Conservation (phyloP, 2,113 vertebrate species). For the Oceanites oceanicus region DNA sequence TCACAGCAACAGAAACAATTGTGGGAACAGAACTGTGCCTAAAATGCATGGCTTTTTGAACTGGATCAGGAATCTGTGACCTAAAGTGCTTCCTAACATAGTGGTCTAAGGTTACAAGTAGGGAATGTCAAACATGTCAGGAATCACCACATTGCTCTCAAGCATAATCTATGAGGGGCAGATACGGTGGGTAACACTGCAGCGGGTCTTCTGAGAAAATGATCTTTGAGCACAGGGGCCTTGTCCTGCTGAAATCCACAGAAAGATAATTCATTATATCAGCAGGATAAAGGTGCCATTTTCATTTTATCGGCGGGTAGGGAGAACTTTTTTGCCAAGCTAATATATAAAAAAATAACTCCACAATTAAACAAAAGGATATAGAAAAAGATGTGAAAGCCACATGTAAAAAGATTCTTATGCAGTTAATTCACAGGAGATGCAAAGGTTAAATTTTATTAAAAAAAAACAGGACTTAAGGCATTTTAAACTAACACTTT, state of each 20-base stretch:
- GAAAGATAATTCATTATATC: neutral
- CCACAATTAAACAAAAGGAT: neutral
- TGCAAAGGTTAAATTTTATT: neutral
- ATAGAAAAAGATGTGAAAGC: neutral
- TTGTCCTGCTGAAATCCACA: neutral
- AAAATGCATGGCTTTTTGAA: neutral
- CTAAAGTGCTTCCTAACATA: constrained; percentile 10
- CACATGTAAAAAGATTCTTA: neutral
- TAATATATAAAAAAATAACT: neutral
- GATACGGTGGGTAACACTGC: neutral
- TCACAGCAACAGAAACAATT: neutral
- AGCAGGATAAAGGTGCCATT: neutral
- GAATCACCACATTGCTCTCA: constrained; percentile 4
- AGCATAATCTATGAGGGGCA: neutral
- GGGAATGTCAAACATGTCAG: constrained; percentile 34
- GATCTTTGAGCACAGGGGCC: neutral
- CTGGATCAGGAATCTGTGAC: neutral
- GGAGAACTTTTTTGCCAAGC: neutral
- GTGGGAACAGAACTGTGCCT: neutral
- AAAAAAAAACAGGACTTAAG: neutral
- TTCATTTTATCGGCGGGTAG: neutral
- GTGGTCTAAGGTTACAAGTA: constrained; percentile 16
- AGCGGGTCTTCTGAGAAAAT: neutral
- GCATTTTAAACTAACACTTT: neutral
- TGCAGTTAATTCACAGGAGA: neutral